These are phyloP conservation scores for Drosophila siamana DNA, from an alignment of 2,888 invertebrate species.

Conservation along the genomic window DNA sequence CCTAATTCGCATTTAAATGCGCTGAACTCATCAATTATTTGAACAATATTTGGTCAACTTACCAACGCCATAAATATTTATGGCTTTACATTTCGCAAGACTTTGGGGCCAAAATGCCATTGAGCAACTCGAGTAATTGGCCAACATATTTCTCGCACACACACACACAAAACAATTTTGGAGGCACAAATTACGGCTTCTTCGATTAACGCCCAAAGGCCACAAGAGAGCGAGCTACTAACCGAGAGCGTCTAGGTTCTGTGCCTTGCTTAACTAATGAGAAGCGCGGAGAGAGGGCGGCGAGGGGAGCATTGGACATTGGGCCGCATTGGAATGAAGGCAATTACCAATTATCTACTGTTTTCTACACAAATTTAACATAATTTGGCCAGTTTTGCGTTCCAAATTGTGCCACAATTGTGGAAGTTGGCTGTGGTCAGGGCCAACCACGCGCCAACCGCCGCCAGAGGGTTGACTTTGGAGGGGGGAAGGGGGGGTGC, in stretches of 20 bases:
- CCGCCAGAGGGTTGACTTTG: no score
- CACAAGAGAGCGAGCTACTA: conserved; percentile 54
- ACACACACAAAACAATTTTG: not conserved
- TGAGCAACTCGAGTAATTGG: conserved; percentile 58
- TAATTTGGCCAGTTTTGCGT: conserved; percentile 81
- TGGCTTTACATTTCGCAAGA: no score
- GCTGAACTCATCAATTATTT: conserved; percentile 8
- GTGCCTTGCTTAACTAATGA: not conserved
- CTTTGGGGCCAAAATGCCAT: conserved; percentile 39
- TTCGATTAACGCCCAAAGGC: conserved; percentile 76
- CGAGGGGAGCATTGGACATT: no score
- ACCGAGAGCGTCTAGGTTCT: conserved; percentile 26
- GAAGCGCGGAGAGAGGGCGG: not conserved
- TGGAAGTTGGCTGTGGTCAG: conserved; percentile 81
- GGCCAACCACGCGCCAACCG: conserved; percentile 65
- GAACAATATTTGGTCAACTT: not conserved
- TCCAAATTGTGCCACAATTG: conserved; percentile 80
- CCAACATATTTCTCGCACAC: conserved; percentile 52
- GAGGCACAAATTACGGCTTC: conserved; percentile 69
- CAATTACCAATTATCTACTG: conserved; percentile 83
- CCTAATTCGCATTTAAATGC: not conserved
- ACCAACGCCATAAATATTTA: no score
- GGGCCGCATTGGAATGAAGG: conserved; percentile 49
- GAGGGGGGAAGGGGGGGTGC: not conserved
- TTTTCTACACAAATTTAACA: conserved; percentile 82